Evolutionary conservation across 2,113 vertebrate genomes (phyloP).

Genomic region (Rhombomys opimus): DNA sequence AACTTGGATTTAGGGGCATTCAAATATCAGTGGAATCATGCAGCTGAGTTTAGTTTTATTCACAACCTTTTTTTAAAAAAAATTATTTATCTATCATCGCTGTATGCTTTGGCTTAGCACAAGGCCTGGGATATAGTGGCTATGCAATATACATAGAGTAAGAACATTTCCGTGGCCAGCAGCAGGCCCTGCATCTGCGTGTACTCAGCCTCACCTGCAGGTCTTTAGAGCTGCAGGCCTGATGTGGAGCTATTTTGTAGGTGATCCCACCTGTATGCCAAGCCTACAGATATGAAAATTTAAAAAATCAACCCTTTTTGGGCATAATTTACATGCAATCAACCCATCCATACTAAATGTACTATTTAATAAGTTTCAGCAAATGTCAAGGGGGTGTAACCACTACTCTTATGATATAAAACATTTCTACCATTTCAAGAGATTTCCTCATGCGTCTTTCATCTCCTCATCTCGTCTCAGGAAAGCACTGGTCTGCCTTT

Average conservation of each 20-base stretch:
- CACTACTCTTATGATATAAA: background rate
- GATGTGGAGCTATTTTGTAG: background rate
- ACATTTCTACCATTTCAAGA: background rate
- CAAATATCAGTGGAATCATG: background rate
- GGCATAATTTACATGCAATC: background rate
- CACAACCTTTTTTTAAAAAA: too few species aligned
- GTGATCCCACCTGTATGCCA: background rate
- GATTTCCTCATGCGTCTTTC: background rate
- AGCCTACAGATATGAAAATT: background rate
- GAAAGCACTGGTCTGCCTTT: background rate
- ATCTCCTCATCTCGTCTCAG: background rate
- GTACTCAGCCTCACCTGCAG: background rate
- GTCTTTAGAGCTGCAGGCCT: background rate
- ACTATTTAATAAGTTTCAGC: background rate
- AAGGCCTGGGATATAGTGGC: background rate
- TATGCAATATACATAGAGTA: background rate
- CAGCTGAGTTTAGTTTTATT: background rate
- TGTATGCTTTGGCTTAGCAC: background rate
- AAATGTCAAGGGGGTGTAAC: background rate
- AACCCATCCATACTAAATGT: background rate
- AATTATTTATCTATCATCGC: background rate
- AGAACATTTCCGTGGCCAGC: background rate
- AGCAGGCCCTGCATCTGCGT: background rate
- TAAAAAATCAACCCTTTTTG: background rate
- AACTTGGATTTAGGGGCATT: background rate